Evolutionary conservation across 2,888 invertebrate species (phyloP), one percentile per base, ranked within the genome.

Genomic region (Sesia apiformis): DNA sequence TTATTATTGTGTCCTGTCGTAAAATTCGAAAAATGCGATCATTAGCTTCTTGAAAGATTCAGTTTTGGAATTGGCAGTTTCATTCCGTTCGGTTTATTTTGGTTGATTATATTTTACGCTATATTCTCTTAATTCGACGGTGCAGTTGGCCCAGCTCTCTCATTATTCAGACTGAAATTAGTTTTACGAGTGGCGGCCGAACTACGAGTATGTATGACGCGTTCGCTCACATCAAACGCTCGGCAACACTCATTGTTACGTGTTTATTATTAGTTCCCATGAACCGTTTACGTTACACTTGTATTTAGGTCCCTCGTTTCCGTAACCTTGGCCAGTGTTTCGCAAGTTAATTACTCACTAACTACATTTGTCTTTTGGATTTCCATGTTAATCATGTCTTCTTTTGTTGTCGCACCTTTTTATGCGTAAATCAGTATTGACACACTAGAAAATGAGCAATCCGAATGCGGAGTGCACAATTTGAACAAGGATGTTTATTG

Each of bases 201-300:
- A 58, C 71, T 70, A 76, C n/a, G n/a, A n/a, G n/a, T n/a, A n/a
- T n/a, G n/a, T n/a, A 70, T 84, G 85, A 83, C 84, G 82, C 72
- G 76, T 66, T 73, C 65, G 76, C 77, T 72, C 77, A 78, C 77
- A 83, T 80, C 81, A 78, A 80, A 78, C 67, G 74, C 69, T 70
- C 63, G 67, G 70, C 70, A 53, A 39, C 75, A 76, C 75, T 84
- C 78, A 84, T 87, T 87, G 87, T 87, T 86, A 81, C 79, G 67
- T 74, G 79, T 81, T 76, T 87, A 85, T 86, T 85, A 85, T 84
- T 87, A 84, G 82, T 84, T 78, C 72, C 66, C 77, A 69, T 76
- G 71, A 66, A 73, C 71, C 69, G 76, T 77, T 78, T 76, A 78
- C 77, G 70, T 76, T 78, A 78, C 71, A 68, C 67, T 73, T 64